Conservation (phyloP, 2,888 invertebrate genomes). For the Hermaeophaga mercurialis region DNA sequence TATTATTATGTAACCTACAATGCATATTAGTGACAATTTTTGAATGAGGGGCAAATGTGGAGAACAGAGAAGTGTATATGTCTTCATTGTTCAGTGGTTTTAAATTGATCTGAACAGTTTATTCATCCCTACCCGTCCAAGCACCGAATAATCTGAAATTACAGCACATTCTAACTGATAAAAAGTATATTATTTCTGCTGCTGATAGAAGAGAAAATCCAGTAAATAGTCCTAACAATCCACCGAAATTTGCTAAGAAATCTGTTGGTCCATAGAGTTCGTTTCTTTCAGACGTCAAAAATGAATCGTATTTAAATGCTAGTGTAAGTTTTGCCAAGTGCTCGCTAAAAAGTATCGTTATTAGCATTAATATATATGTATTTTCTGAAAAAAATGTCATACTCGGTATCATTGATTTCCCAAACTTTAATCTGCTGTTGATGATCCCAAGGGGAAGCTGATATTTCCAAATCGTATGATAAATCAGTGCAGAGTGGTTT, state of each 20-base stretch:
- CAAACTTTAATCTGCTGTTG: slow-evolving; percentile 38
- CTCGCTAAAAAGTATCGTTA: slow-evolving; percentile 30
- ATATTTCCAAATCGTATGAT: slow-evolving; percentile 70
- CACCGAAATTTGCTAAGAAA: slow-evolving; percentile 49
- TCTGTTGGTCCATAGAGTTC: slow-evolving; percentile 48
- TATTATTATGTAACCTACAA: too few relatives aligned
- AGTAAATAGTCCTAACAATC: slow-evolving; percentile 47
- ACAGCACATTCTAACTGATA: slow-evolving; percentile 56
- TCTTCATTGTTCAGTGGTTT: too few relatives aligned
- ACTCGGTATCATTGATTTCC: too few relatives aligned
- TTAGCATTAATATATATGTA: too few relatives aligned
- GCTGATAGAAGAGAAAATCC: slow-evolving; percentile 57
- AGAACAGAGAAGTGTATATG: too few relatives aligned
- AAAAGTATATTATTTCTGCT: slow-evolving; percentile 63
- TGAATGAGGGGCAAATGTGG: too few relatives aligned
- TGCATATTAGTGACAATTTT: too few relatives aligned
- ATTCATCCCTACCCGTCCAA: slow-evolving; percentile 42
- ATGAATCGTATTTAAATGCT: slow-evolving; percentile 43
- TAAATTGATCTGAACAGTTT: too few relatives aligned
- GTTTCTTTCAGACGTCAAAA: slow-evolving; percentile 45
- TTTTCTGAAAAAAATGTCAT: too few relatives aligned
- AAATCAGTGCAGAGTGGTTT: slow-evolving; percentile 69
- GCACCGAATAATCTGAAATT: slow-evolving; percentile 47
- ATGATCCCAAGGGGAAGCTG: slow-evolving; percentile 69
- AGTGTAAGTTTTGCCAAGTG: slow-evolving; percentile 39